Base-by-base conservation (phyloP, 2,797 vertebrate species). In the Danionella dracula region DNA sequence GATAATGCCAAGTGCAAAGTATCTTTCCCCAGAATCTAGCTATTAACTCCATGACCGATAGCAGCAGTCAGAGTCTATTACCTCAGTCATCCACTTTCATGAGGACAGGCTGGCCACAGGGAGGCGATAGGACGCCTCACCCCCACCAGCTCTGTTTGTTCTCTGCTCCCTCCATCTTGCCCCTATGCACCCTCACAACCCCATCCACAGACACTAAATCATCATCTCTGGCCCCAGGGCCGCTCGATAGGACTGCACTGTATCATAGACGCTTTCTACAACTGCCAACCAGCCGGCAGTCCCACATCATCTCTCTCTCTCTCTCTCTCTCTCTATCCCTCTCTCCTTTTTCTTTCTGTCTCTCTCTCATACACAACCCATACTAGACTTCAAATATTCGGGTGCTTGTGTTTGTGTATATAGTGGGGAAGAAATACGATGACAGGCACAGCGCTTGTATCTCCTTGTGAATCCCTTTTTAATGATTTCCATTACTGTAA, bases 21-120 rank as follows among this genome's bases (percentile, higher is more conserved):
- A 85, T 87, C 79, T 62, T 55, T 68, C 50, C 57, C 23, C 83
- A 78, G 66, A 70, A 79, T 88, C 84, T 85, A 84, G 85, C 84
- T 82, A 85, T 89, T 87, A 90, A 86, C 84, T 86, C 85, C 80
- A 76, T 88, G 86, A 90, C 86, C 85, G 89, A 88, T 89, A 83
- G 85, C 84, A 78, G 87, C 84, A 86, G 87, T 89, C 89, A 87
- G 79, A 81, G 81, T 78, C 81, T 84, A 89, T 90, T 90, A 90
- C 87, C 83, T 82, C 78, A 79, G 79, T 81, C 85, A 88, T 90
- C 86, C 85, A 89, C 83, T 86, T 85, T 89, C 83, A 90, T 88
- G 85, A 87, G 80, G 80, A 88, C 68, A 71, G 76, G 75, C 65
- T 59, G 79, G 78, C 80, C 80, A 81, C 71, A 34, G 57, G 61